Evolutionary conservation across 2,797 vertebrate genomes (phyloP).

Genomic region (Anguilla marmorata): DNA sequence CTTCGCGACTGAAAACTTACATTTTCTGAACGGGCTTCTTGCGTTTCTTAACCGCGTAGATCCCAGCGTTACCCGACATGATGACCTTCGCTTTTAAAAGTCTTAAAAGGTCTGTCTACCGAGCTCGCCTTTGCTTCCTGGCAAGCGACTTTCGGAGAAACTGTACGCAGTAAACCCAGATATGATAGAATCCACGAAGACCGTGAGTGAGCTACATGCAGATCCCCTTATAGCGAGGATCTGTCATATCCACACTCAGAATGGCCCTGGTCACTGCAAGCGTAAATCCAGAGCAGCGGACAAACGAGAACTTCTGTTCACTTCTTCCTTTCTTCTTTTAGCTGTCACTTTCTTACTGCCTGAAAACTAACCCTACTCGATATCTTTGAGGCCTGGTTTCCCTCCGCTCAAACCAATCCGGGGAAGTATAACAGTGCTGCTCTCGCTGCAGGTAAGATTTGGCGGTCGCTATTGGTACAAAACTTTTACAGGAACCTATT

Average conservation of each 20-base stretch:
- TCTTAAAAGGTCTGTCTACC: constrained; percentile 35
- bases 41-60: constrained; percentile 75
- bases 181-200: constrained; percentile 33
- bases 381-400: constrained; percentile 51
- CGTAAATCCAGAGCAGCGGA: constrained; percentile 24
- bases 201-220: constrained; percentile 14
- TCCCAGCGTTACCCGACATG: constrained; percentile 66
- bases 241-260: neutral
- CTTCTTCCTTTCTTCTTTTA: constrained; percentile 36
- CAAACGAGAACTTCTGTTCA: constrained; percentile 21
- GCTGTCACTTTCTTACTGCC: constrained; percentile 54
- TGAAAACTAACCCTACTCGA: constrained; percentile 38
- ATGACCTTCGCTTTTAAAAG: constrained; percentile 24
- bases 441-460: constrained; percentile 33
- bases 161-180: neutral
- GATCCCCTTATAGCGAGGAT: constrained; percentile 14
- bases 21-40: constrained; percentile 81
- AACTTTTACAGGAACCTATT: constrained; percentile 46
- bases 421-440: neutral
- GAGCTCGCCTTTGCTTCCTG: neutral
- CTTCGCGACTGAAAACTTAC: constrained; percentile 58
- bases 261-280: neutral
- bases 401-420: constrained; percentile 45
- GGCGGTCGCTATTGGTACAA: constrained; percentile 42
- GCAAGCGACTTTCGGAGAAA: constrained; percentile 19